Evolutionary conservation across 2,113 vertebrate species (phyloP).

Genomic region (Pavo muticus): DNA sequence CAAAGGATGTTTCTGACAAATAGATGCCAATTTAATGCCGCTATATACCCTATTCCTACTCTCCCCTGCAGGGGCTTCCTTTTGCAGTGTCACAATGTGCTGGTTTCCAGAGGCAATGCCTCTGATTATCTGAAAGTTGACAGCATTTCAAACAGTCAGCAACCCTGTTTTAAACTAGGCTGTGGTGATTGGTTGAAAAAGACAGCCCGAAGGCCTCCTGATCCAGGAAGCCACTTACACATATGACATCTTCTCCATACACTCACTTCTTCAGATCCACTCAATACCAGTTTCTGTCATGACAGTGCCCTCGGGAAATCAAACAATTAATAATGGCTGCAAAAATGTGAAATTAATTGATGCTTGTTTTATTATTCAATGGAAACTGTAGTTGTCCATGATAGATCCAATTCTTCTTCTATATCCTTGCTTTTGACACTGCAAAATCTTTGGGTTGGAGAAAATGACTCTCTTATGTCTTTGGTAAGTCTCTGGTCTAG

Average conservation of each 20-base stretch:
- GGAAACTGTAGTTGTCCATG: not conserved
- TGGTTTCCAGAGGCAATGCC: slow-evolving; percentile 56
- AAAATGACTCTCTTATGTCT: not conserved
- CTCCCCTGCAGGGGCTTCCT: slow-evolving; percentile 55
- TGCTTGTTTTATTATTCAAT: slow-evolving; percentile 50
- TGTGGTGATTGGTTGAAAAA: slow-evolving; percentile 38
- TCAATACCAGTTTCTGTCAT: slow-evolving; percentile 41
- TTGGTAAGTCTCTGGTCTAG: not conserved
- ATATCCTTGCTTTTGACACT: not conserved
- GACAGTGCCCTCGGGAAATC: slow-evolving; percentile 6
- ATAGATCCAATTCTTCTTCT: slow-evolving; percentile 33
- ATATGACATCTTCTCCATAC: slow-evolving; percentile 27
- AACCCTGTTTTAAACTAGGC: slow-evolving; percentile 39
- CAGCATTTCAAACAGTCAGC: slow-evolving; percentile 63
- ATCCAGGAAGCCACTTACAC: slow-evolving; percentile 27
- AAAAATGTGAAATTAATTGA: slow-evolving; percentile 54
- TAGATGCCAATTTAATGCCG: slow-evolving; percentile 55
- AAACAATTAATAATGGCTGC: slow-evolving; percentile 44
- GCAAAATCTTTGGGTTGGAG: not conserved
- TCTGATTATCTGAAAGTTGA: slow-evolving; percentile 55
- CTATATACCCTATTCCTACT: not conserved
- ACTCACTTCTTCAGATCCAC: slow-evolving; percentile 22
- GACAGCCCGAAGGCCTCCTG: slow-evolving; percentile 34
- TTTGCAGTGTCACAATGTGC: slow-evolving; percentile 44
- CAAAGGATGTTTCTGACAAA: slow-evolving; percentile 55